Evolutionary conservation across 23 tunicate genomes (phyloP).

Genomic region (Botrylloides violaceus): DNA sequence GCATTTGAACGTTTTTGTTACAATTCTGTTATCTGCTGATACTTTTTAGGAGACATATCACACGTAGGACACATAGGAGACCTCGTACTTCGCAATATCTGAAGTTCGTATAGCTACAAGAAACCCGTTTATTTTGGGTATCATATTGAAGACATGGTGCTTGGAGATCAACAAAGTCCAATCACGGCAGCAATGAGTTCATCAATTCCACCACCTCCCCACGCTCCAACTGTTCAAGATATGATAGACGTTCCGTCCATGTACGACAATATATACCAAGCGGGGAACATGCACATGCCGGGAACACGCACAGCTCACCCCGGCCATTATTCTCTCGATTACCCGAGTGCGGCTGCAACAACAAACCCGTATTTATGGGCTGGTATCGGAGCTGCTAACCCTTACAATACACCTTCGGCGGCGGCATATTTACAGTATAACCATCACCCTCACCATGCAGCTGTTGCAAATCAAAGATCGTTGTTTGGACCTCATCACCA

Average conservation of each 20-base stretch:
- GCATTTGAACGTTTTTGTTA: too few species aligned
- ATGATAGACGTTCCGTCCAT: conserved; percentile 71
- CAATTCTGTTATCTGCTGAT: too few species aligned
- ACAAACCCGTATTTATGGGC: conserved; percentile 15
- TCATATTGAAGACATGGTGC: conserved; percentile 55
- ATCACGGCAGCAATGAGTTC: conserved; percentile 68
- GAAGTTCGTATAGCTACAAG: too few species aligned
- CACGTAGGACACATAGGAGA: too few species aligned
- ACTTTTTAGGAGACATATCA: too few species aligned
- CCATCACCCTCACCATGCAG: conserved; percentile 34
- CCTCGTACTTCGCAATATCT: too few species aligned
- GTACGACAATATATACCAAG: conserved; percentile 85
- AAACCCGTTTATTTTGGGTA: too few species aligned
- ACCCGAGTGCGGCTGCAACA: conserved; percentile 50
- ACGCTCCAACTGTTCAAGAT: conserved; percentile 81
- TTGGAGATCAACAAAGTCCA: conserved; percentile 48
- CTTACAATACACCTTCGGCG: conserved; percentile 47
- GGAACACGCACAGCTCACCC: conserved; percentile 56
- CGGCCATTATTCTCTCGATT: conserved; percentile 86
- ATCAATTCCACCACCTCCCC: conserved; percentile 47
- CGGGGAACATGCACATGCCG: conserved; percentile 57
- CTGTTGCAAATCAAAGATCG: conserved; percentile 46
- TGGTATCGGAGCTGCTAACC: conserved; percentile 32
- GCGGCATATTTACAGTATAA: conserved; percentile 64
- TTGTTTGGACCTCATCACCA: conserved; percentile 61